A percentile compares a stretch with the other conserved stretches of the same genome.
Conservation (phyloP, 2,113 vertebrate genomes). For the Equus quagga region DNA sequence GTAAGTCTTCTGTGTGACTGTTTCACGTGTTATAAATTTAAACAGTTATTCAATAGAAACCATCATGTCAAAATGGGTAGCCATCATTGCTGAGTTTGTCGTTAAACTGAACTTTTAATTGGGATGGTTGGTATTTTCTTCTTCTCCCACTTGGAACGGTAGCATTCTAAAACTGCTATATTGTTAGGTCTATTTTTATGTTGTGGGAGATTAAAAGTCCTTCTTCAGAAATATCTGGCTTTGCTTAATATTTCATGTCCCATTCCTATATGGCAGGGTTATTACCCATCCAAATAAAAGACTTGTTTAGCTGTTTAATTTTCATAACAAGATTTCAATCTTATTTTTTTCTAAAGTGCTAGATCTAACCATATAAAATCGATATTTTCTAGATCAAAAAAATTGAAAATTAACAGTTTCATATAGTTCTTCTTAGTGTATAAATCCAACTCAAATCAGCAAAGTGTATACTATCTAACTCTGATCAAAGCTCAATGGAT, state of each 20-base stretch:
- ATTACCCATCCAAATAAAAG: not conserved
- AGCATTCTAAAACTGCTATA: constrained; percentile 22
- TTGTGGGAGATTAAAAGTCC: constrained; percentile 2
- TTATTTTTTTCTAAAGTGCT: constrained; percentile 39
- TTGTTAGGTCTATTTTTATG: not conserved
- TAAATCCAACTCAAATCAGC: not conserved
- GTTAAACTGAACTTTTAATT: constrained; percentile 1
- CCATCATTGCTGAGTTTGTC: not conserved
- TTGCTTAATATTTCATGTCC: not conserved
- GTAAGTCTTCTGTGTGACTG: not conserved
- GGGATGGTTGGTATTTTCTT: not conserved
- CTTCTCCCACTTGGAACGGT: not conserved
- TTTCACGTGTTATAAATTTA: not conserved
- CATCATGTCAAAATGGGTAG: not conserved
- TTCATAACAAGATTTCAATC: not conserved
- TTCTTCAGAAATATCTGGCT: constrained; percentile 25
- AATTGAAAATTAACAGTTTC: not conserved
- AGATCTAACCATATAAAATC: not conserved
- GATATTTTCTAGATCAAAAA: not conserved
- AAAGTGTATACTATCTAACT: not conserved
- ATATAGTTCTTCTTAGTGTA: not conserved
- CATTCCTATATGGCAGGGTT: not conserved
- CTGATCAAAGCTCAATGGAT: not conserved
- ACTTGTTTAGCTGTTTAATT: not conserved
- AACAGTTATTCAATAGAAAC: not conserved